These are phyloP conservation scores for Caenorhabditis wallacei DNA, from an alignment of 2,888 invertebrate genomes.

Conservation along the genomic window DNA sequence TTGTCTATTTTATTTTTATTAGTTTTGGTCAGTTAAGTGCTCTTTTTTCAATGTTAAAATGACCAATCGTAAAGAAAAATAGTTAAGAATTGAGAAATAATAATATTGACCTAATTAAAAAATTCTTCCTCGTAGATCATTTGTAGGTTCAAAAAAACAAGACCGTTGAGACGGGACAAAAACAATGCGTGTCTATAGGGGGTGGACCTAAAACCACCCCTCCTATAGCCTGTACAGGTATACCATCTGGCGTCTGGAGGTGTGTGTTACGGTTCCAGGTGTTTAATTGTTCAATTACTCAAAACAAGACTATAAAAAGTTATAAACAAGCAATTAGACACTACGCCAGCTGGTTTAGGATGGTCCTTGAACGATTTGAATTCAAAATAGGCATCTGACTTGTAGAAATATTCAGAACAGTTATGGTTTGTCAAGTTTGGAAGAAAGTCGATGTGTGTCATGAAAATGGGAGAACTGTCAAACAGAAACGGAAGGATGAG, in stretches of 20 bases:
- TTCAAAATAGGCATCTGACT: neutral
- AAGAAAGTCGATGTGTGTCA: neutral
- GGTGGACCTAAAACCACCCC: too few relatives aligned
- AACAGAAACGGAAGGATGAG: conserved; percentile 5
- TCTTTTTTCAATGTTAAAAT: neutral
- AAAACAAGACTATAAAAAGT: neutral
- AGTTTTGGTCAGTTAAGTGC: conserved; percentile 14
- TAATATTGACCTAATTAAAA: too few relatives aligned
- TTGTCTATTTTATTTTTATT: conserved; percentile 2
- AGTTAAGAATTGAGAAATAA: too few relatives aligned
- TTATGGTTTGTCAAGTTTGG: conserved; percentile 35
- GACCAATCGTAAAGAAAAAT: neutral
- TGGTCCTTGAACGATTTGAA: neutral
- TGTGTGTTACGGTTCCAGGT: neutral
- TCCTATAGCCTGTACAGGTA: too few relatives aligned
- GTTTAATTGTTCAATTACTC: neutral
- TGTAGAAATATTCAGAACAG: conserved; percentile 15
- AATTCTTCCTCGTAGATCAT: too few relatives aligned
- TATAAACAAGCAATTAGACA: neutral
- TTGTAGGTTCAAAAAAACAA: neutral
- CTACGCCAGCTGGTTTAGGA: neutral
- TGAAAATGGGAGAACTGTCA: conserved; percentile 1
- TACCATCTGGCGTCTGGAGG: neutral
- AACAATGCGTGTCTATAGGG: neutral
- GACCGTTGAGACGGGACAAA: neutral